Conservation (phyloP, 2,113 vertebrate species). For the Trematocara marginatum region DNA sequence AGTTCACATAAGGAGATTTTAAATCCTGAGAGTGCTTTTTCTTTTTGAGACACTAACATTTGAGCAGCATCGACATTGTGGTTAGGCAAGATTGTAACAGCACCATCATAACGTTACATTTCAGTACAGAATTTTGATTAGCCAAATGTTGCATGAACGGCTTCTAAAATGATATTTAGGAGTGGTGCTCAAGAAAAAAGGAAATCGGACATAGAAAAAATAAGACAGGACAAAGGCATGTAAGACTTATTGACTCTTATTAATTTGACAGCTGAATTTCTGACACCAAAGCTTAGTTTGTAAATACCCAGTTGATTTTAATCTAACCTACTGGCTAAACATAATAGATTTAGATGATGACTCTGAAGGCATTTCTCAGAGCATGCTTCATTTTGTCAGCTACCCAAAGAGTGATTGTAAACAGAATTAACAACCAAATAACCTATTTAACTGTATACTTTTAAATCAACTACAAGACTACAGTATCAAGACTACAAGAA, state of each 20-base stretch:
- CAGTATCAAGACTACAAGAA: background rate
- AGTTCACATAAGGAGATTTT: background rate
- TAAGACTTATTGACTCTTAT: rapidly evolving
- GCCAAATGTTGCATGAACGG: background rate
- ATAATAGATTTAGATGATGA: background rate
- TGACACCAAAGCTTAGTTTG: background rate
- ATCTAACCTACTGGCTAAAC: background rate
- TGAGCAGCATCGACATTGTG: rapidly evolving
- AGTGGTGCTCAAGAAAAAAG: rapidly evolving
- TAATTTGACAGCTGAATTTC: background rate
- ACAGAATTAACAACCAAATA: background rate
- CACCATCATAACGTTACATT: rapidly evolving
- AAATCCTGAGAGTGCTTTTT: background rate
- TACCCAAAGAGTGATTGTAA: background rate
- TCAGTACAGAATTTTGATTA: background rate
- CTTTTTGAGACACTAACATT: background rate
- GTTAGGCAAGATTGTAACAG: background rate
- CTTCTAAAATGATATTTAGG: background rate
- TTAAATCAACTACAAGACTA: background rate
- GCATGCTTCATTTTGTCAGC: background rate
- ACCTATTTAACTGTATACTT: background rate
- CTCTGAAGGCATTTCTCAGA: background rate
- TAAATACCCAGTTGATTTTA: background rate
- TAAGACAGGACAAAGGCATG: background rate
- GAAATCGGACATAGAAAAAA: background rate